Evolutionary conservation across 2,888 invertebrate genomes (phyloP).

Genomic region (Cybosia mesomella): DNA sequence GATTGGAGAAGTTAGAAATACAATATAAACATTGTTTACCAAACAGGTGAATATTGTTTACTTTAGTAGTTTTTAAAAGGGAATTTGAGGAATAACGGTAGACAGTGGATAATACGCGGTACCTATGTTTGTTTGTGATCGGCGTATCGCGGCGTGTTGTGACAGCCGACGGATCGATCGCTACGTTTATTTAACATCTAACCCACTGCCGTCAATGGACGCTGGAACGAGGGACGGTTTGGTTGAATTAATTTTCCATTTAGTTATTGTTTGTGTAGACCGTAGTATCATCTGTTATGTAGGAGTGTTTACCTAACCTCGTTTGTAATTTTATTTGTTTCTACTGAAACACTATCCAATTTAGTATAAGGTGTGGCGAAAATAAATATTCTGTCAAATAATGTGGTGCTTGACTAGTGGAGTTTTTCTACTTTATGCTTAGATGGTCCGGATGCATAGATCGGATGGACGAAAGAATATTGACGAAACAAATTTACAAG

Average conservation of each 20-base stretch:
- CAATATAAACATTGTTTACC: no score
- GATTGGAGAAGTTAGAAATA: no score
- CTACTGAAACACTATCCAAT: not conserved
- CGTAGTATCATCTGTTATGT: not conserved
- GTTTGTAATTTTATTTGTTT: not conserved
- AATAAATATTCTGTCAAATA: not conserved
- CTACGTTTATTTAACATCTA: conserved; percentile 46
- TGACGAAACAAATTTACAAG: not conserved
- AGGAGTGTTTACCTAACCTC: not conserved
- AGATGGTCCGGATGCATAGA: not conserved
- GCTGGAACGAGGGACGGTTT: not conserved
- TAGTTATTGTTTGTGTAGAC: not conserved
- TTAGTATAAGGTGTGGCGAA: not conserved
- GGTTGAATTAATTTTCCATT: conserved; percentile 18
- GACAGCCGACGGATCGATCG: conserved; percentile 37
- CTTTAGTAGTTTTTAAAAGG: not conserved
- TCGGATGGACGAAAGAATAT: no score
- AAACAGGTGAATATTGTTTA: not conserved
- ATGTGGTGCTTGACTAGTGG: not conserved
- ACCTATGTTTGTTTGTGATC: conserved; percentile 23
- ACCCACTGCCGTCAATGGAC: conserved; percentile 21
- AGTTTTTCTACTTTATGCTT: not conserved
- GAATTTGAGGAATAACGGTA: not conserved
- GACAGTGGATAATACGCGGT: not conserved
- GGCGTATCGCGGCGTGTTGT: conserved; percentile 38